Base-by-base conservation (phyloP, 2,888 invertebrate genomes). In the Cybosia mesomella region DNA sequence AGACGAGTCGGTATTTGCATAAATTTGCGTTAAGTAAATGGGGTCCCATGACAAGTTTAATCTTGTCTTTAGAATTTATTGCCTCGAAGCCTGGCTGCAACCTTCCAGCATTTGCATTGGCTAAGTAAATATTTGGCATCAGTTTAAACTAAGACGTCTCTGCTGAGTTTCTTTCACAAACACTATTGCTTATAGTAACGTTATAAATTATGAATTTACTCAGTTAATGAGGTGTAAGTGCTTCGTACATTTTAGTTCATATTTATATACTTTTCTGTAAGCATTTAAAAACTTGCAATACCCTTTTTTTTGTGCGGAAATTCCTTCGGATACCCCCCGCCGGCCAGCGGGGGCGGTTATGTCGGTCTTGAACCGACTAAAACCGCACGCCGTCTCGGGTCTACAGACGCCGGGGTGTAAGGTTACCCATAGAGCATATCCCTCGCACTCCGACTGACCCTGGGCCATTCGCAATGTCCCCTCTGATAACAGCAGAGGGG, bases 21-120 rank as follows among this genome's bases (percentile, higher is more conserved):
- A 94, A 94, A 94, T 94, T 94, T 93, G 92, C 94, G 91, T 93
- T 93, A 94, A 94, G 94, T 94, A 93, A 94, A 94, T 92, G 93
- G 93, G 92, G 89, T 89, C 91, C 92, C 92, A 88, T 93, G 94
- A 94, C 94, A 94, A 94, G 92, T 94, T 93, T 94, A 93, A 94
- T 94, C 94, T 92, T 92, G 93, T 92, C 93, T 91, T 90, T 84
- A 86, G 87, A 92, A 94, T 94, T 94, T 94, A 94, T 94, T 89
- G 91, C 91, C 89, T 85, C 86, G 87, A 82, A 87, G 89, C 86
- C 85, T 87, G 83, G 83, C 86, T 85, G 88, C 89, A 90, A 85
- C 89, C 88, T 88, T 70, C 71, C 77, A 83, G 88, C 87, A 87
- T 91, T 89, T 89, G 88, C 90, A 90, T 88, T 88, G 87, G 86